A percentile compares a stretch with the other conserved stretches of the same genome.
These are phyloP conservation scores for Prosapia bicincta DNA, from an alignment of 2,888 invertebrate species.

Conservation along the genomic window DNA sequence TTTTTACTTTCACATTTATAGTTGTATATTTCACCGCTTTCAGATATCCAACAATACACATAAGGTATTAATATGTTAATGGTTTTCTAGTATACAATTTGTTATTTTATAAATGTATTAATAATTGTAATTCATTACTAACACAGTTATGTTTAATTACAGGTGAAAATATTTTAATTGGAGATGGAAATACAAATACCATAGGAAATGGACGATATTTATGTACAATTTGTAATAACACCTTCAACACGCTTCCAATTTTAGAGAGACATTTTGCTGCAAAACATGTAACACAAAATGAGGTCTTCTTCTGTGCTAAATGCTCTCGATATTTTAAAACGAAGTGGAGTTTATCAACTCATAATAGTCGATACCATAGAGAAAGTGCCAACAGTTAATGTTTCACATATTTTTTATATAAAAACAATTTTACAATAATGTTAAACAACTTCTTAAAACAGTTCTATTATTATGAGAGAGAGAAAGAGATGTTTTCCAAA, in stretches of 20 bases:
- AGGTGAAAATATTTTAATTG: neutral
- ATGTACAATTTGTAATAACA: slow-evolving; percentile 3
- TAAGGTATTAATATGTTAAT: no score
- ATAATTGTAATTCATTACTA: no score
- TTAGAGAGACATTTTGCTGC: slow-evolving; percentile 10
- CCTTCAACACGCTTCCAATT: slow-evolving; percentile 12
- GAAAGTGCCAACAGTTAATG: neutral
- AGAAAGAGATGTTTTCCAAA: no score
- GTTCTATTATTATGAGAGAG: no score
- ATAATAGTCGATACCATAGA: slow-evolving; percentile 17
- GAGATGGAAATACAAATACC: neutral
- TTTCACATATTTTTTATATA: neutral
- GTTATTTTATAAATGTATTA: no score
- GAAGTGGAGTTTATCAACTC: slow-evolving; percentile 17
- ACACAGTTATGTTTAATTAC: neutral
- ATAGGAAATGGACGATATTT: slow-evolving; percentile 2
- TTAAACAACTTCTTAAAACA: no score
- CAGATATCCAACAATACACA: no score
- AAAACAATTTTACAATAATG: no score
- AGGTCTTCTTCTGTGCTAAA: slow-evolving; percentile 8
- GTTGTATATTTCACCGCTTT: no score
- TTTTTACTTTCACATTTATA: no score
- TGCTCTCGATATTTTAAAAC: slow-evolving; percentile 13
- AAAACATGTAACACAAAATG: slow-evolving; percentile 1
- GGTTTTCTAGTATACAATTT: no score